Evolutionary conservation across 2,888 invertebrate genomes (phyloP).

Genomic region (Mesoligia furuncula): DNA sequence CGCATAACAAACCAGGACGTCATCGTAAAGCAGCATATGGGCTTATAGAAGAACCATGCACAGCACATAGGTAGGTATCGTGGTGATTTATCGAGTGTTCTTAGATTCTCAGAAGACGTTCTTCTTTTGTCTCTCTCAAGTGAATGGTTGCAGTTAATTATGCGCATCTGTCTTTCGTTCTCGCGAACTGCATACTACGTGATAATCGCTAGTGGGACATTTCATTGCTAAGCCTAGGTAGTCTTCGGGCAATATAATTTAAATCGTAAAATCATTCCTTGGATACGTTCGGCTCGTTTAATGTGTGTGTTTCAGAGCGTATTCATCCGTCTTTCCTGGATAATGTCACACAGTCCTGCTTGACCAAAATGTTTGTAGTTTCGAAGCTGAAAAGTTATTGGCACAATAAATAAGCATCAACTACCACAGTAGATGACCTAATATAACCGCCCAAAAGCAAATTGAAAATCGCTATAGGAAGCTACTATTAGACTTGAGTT

Average conservation of each 20-base stretch:
- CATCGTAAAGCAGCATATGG: conserved; percentile 53
- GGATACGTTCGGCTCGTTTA: not conserved
- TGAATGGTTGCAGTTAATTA: conserved; percentile 54
- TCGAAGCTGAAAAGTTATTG: not conserved
- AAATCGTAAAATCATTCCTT: conserved; percentile 12
- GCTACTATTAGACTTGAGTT: conserved; percentile 5
- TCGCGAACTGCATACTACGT: conserved; percentile 29
- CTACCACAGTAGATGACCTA: not conserved
- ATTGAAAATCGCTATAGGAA: conserved; percentile 40
- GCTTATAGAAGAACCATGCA: conserved; percentile 12
- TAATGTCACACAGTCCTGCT: not conserved
- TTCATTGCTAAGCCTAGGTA: conserved; percentile 21
- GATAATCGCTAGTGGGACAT: conserved; percentile 22
- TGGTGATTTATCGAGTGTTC: conserved; percentile 57
- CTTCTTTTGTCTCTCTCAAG: conserved; percentile 46
- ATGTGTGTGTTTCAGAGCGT: conserved; percentile 8
- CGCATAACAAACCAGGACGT: conserved; percentile 37
- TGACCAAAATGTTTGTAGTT: not conserved
- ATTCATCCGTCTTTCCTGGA: not conserved
- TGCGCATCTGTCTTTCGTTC: conserved; percentile 49
- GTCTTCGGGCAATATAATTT: conserved; percentile 17
- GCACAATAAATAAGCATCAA: conserved; percentile 12
- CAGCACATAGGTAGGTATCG: conserved; percentile 11
- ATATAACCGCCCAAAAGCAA: not conserved
- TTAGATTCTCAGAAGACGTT: conserved; percentile 50